Evolutionary conservation across 2,113 vertebrate genomes (phyloP), one percentile per base, ranked within the genome.

Genomic region (Microtus richardsoni): DNA sequence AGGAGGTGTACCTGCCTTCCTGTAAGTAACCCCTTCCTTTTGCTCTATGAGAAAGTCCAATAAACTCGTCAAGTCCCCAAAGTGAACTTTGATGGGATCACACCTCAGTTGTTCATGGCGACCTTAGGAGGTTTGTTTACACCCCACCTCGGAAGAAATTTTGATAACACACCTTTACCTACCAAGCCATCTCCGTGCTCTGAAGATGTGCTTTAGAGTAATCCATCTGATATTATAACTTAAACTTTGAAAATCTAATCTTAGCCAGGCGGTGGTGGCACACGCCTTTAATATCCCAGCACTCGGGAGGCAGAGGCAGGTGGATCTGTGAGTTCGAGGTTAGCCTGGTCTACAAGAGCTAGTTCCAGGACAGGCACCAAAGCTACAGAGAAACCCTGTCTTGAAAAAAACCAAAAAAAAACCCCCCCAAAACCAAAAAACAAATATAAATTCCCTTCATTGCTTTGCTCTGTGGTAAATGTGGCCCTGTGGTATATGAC

Each of bases 231-330:
- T 49, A 30, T 16, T 77, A n/a, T 60, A 39, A 84, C 30, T 30
- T 39, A 80, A 36, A 24, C 78, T 93, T 91, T 44, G 30, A 84
- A 74, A 49, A n/a, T 62, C 52, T 75, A 91, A 68, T 47, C 60
- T 88, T 44, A 1, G 39, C 19, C 52, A 62, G 22, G 66, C 54
- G 4, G 54, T 54, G 54, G 54, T 17, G 52, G 14, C 52, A 5
- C 16, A 17, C 3, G 16, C 52, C 52, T 54, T 17, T 54, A 54
- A 54, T 54, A 54, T 54, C 52, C 52, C 52, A 54, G 14, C 52
- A 54, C 14, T 54, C 52, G 0, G 54, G 4, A 54, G 54, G 54
- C 16, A 54, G 54, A 54, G 54, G 16, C 16, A 54, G 14, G 14
- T 13, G 52, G 52, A 52, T 52, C 52, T 52, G 13, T 52, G 52